Evolutionary conservation across 2,888 invertebrate species (phyloP).

Genomic region (Cheilosia impressa): DNA sequence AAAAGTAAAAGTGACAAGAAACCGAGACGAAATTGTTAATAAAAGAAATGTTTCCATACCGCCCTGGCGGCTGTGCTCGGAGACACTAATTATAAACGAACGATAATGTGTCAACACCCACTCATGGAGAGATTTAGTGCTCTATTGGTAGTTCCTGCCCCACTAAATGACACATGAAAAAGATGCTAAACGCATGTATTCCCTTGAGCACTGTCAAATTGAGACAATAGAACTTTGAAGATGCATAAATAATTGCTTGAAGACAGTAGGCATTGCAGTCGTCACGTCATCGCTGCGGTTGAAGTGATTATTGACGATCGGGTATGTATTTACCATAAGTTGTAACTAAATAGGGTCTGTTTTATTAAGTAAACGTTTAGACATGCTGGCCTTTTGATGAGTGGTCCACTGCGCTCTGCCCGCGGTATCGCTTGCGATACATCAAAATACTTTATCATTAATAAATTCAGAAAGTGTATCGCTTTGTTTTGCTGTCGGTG

Average conservation of each 20-base stretch:
- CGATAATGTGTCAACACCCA: constrained; percentile 74
- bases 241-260: constrained; percentile 20
- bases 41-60: constrained; percentile 18
- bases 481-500: no score
- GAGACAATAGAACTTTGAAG: constrained; percentile 26
- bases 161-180: constrained; percentile 17
- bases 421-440: no score
- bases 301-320: no score
- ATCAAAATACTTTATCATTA: no score
- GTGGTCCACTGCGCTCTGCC: no score
- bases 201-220: constrained; percentile 35
- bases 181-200: constrained; percentile 19
- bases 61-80: constrained; percentile 21
- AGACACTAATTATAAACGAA: constrained; percentile 73
- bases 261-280: constrained; percentile 13
- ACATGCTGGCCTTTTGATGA: no score
- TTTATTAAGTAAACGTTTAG: no score
- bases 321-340: no score
- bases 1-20: constrained; percentile 45
- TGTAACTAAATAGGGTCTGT: no score
- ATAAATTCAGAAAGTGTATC: no score
- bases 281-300: neutral
- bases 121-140: constrained; percentile 63
- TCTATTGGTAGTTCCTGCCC: constrained; percentile 61
- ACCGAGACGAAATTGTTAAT: constrained; percentile 41